Base-by-base conservation (phyloP, 2,797 vertebrate species). In the Mus minutoides region DNA sequence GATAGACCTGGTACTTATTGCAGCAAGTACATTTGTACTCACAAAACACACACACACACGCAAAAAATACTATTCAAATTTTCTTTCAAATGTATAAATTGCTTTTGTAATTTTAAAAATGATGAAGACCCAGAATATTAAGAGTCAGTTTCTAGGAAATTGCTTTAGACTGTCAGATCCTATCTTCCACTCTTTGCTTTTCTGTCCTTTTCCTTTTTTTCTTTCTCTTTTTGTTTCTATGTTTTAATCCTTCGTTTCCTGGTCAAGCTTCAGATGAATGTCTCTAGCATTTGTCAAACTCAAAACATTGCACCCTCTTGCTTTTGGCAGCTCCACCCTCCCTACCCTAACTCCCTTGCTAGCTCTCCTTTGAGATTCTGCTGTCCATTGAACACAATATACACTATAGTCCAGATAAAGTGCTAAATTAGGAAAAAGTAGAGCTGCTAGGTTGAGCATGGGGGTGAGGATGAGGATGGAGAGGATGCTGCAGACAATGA, bases 61-160 rank as follows among this genome's bases (percentile, higher is more conserved):
- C 87, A 94, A 82, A 94, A 73, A 94, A 94, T 13, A 26, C 29
- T 64, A 69, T 78, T 73, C 73, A 62, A 84, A 58, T 90, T 97
- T 88, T 95, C 12, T 83, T 94, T 83, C 56, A 82, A 88, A 88
- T 31, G 80, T 6, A 64, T 19, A 3, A 43, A 86, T 77, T 73
- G 52, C 69, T 84, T 85, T 73, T 34, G 0, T 60, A 93, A 90
- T 94, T 95, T 93, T 79, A 26, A 64, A 95, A 95, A 78, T 19
- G 2, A 83, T 94, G 58, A 90, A 89, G 54, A 43, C 52, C 76
- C 62, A 64, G 40, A 54, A 85, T 24, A 75, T 24, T 60, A 54
- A 90, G 62, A 92, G n/a, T 52, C 43, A 76, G 91, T 95, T 93
- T 75, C 17, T 64, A 67, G 80, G 58, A 93, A 94, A 91, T 96